Conservation (phyloP, 2,888 invertebrate genomes). For the Cephus pygmeus region DNA sequence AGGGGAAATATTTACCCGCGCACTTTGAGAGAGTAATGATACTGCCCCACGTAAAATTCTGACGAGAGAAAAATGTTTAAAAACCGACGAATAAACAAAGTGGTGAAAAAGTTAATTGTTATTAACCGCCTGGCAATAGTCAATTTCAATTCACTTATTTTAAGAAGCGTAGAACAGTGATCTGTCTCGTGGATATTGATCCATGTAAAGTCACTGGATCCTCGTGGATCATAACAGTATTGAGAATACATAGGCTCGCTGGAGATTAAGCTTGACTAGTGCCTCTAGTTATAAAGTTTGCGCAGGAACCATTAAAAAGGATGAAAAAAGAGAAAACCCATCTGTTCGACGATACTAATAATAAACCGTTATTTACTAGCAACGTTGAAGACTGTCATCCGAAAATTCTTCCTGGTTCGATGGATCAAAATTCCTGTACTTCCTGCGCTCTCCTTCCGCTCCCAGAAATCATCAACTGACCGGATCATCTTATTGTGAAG, state of each 20-base stretch:
- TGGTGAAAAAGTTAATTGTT: background rate
- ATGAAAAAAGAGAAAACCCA: slow-evolving; percentile 30
- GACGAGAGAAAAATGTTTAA: background rate
- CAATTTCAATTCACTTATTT: slow-evolving; percentile 29
- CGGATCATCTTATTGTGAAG: background rate
- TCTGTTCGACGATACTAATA: slow-evolving; percentile 43
- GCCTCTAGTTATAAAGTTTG: slow-evolving; percentile 56
- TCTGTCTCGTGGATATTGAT: background rate
- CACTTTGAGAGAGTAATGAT: background rate
- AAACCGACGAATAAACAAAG: background rate
- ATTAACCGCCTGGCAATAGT: background rate
- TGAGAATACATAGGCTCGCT: slow-evolving; percentile 39
- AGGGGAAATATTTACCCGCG: no score
- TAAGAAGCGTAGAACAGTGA: slow-evolving; percentile 14
- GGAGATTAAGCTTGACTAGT: slow-evolving; percentile 59
- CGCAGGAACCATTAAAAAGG: slow-evolving; percentile 13
- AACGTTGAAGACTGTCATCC: background rate
- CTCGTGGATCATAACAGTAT: slow-evolving; percentile 38
- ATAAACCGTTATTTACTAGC: slow-evolving; percentile 50
- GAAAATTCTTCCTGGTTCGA: background rate
- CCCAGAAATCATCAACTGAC: background rate
- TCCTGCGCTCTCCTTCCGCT: no score
- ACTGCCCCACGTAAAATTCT: background rate
- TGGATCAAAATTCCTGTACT: background rate
- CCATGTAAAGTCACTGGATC: slow-evolving; percentile 14